Evolutionary conservation across 2,888 invertebrate species (phyloP).

Genomic region (Aspidapion aeneum): DNA sequence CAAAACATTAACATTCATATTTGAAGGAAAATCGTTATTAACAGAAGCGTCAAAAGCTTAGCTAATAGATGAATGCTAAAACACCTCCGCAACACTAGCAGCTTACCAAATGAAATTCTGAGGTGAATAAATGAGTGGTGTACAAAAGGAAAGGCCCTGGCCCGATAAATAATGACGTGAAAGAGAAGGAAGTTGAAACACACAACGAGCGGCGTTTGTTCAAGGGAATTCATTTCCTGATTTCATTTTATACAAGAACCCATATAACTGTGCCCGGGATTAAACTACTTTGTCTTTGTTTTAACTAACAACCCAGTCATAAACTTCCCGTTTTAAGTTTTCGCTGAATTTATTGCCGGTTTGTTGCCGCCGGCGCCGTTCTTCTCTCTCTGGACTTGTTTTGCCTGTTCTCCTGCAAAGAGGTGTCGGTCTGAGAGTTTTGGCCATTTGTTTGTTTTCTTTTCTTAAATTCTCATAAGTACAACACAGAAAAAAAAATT

Average conservation of each 20-base stretch:
- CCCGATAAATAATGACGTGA: constrained; percentile 45
- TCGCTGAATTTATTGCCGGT: neutral
- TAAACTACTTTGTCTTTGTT: constrained; percentile 46
- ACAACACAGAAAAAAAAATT: too few relatives aligned
- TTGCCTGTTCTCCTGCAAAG: too few relatives aligned
- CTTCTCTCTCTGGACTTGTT: neutral
- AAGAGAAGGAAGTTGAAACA: constrained; percentile 44
- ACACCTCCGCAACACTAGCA: neutral
- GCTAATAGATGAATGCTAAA: too few relatives aligned
- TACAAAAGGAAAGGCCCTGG: constrained; percentile 43
- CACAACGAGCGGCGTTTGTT: constrained; percentile 43
- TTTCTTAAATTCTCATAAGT: too few relatives aligned
- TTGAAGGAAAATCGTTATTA: too few relatives aligned
- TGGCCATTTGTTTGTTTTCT: too few relatives aligned
- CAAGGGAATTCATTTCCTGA: constrained; percentile 49
- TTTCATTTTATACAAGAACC: constrained; percentile 48
- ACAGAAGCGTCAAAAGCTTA: too few relatives aligned
- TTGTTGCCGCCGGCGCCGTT: too few relatives aligned
- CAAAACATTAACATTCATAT: too few relatives aligned
- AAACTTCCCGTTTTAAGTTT: constrained; percentile 28
- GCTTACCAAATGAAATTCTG: neutral
- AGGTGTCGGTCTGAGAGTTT: too few relatives aligned
- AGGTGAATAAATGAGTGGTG: neutral
- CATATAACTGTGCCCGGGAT: constrained; percentile 41
- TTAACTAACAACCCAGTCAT: constrained; percentile 33